Conservation (phyloP, 1,140 invertebrate genomes). For the Achroia grisella region DNA sequence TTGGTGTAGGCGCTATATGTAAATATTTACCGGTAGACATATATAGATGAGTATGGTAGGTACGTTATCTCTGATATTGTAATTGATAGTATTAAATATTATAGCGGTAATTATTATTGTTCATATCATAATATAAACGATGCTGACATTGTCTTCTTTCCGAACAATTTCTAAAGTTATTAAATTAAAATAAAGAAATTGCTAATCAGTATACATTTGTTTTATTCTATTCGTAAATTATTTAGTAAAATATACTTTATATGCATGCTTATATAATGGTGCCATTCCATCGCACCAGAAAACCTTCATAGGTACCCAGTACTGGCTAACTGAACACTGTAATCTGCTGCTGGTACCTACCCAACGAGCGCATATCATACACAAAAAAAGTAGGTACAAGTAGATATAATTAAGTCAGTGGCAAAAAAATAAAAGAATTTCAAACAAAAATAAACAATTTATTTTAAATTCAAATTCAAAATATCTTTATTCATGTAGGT, state of each 20-base stretch:
- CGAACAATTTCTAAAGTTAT: conserved; percentile 76
- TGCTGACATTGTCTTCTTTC: conserved; percentile 74
- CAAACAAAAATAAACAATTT: too few species aligned
- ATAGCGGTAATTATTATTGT: conserved; percentile 73
- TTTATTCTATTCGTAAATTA: conserved; percentile 14
- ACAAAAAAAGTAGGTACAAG: too few species aligned
- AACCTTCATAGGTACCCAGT: too few species aligned
- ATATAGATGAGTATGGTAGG: conserved; percentile 39
- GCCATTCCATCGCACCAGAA: not conserved
- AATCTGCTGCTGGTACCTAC: too few species aligned
- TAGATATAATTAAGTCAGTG: too few species aligned
- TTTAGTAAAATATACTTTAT: not conserved
- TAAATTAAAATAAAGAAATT: conserved; percentile 74
- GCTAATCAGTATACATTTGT: conserved; percentile 53
- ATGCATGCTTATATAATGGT: not conserved
- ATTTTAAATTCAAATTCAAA: too few species aligned
- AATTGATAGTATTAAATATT: conserved; percentile 59
- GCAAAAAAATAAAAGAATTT: too few species aligned
- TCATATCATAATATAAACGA: conserved; percentile 73
- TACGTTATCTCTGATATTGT: conserved; percentile 57
- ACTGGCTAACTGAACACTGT: too few species aligned
- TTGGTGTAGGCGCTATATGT: conserved; percentile 49
- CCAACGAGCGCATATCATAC: too few species aligned
- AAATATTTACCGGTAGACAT: conserved; percentile 32
- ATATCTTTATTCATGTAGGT: too few species aligned